Conservation (phyloP, 2,113 vertebrate genomes). For the Carettochelys insculpta region DNA sequence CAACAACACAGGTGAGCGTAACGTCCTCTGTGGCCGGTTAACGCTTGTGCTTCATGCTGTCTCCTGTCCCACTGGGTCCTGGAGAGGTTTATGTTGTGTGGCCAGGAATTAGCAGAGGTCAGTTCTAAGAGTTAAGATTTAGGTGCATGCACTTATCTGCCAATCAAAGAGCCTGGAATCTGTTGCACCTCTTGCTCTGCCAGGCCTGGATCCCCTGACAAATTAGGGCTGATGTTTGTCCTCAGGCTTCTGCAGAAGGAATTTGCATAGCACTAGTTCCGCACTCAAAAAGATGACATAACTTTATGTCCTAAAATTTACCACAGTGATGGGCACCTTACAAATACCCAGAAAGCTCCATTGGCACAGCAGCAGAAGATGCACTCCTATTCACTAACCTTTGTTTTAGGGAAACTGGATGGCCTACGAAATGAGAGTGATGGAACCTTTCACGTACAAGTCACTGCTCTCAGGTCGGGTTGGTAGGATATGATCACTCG, state of each 20-base stretch:
- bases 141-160: fast-evolving
- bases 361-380: not conserved
- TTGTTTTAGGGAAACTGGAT: not conserved
- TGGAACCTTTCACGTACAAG: not conserved
- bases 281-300: not conserved
- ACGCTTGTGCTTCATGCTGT: not conserved
- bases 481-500: not conserved
- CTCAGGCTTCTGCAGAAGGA: not conserved
- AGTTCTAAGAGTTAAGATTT: not conserved
- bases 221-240: not conserved
- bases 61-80: not conserved
- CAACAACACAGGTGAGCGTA: constrained; percentile 90
- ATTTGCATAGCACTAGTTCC: not conserved
- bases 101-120: fast-evolving
- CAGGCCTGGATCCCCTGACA: not conserved
- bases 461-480: no score
- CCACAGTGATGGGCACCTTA: not conserved
- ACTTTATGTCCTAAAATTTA: not conserved
- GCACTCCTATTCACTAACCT: not conserved
- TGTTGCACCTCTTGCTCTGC: not conserved
- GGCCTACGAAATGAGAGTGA: fast-evolving
- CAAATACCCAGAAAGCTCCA: not conserved
- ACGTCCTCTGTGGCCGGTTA: not conserved
- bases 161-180: not conserved
- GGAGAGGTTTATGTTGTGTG: fast-evolving